A percentile compares a stretch with the other conserved stretches of the same genome.
Evolutionary conservation across 53 echinoderm and acorn worm genomes (phyloP).

Genomic region (Patiria pectinifera): DNA sequence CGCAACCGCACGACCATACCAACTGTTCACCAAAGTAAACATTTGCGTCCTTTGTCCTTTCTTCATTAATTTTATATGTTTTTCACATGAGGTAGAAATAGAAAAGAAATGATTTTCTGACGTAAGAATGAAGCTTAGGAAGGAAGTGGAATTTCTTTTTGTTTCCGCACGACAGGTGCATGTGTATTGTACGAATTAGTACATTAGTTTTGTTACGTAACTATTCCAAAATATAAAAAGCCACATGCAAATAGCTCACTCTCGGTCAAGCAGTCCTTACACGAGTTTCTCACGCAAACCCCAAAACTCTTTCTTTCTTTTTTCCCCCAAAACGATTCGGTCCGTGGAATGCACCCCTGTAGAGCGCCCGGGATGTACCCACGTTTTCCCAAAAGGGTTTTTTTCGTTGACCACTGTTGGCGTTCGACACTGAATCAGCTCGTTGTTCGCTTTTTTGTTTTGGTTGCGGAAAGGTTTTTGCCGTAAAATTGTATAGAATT

Average conservation of each 20-base stretch:
- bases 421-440: neutral
- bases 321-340: neutral
- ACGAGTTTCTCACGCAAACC: neutral
- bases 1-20: neutral
- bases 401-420: constrained; percentile 16
- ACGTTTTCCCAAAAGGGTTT: constrained; percentile 45
- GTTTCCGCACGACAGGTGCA: constrained; percentile 10
- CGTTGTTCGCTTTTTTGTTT: neutral
- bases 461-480: too few species aligned
- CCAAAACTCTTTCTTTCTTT: neutral
- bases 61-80: neutral
- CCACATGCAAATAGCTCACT: neutral
- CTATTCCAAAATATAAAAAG: neutral
- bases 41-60: neutral
- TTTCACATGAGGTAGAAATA: constrained; percentile 17
- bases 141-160: constrained; percentile 28
- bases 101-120: constrained; percentile 38
- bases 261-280: neutral
- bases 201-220: neutral
- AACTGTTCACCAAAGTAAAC: neutral
- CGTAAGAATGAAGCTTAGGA: constrained; percentile 12
- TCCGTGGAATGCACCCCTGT: neutral
- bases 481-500: neutral
- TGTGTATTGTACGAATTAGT: neutral
- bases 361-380: constrained; percentile 9